Base-by-base conservation (phyloP, 2,113 vertebrate genomes). In the Antechinus flavipes region DNA sequence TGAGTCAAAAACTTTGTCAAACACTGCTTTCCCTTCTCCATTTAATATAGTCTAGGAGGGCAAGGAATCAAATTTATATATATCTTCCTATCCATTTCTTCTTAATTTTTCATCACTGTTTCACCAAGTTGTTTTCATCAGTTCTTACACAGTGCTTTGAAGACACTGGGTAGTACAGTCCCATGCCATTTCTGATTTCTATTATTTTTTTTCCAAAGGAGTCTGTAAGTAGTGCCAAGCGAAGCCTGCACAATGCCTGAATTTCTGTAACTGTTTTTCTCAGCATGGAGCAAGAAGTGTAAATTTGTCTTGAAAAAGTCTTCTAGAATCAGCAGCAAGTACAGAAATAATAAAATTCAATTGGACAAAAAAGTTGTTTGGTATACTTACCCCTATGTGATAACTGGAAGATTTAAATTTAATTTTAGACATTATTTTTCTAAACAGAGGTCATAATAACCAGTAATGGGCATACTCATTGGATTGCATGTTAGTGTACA, bases 231-330 rank as follows among this genome's bases (percentile, higher is more conserved):
- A 42, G n/a, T 84, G n/a, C 68, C 35, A 84, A 84, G n/a, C 95
- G 93, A 97, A 97, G 93, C 50, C 95, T 97, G 96, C 92, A 97
- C 93, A 91, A 93, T 54, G 93, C 92, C 96, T 97, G 94, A 93
- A 96, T 97, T 97, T 97, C 94, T 97, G 96, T 97, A 96, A 23
- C 55, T 91, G 49, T 94, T 96, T 97, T 91, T 92, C 23, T 94
- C 95, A 95, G 91, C 96, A 96, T 84, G 91, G 90, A 97, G 94
- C 97, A 96, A 98, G 94, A 97, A 76, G 92, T 97, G 90, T 94
- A 97, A 30, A 94, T 97, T 97, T 47, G 1, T 98, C 96, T 96
- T 96, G 96, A 91, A 94, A 97, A 95, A 92, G 92, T 95, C 93
- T 97, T 30, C 16, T 14, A 53, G 27, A 53, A 52, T 22, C 10